A percentile compares a stretch with the other conserved stretches of the same genome.
These are phyloP conservation scores for Chitala chitala DNA, from an alignment of 2,113 vertebrate species.

Conservation along the genomic window DNA sequence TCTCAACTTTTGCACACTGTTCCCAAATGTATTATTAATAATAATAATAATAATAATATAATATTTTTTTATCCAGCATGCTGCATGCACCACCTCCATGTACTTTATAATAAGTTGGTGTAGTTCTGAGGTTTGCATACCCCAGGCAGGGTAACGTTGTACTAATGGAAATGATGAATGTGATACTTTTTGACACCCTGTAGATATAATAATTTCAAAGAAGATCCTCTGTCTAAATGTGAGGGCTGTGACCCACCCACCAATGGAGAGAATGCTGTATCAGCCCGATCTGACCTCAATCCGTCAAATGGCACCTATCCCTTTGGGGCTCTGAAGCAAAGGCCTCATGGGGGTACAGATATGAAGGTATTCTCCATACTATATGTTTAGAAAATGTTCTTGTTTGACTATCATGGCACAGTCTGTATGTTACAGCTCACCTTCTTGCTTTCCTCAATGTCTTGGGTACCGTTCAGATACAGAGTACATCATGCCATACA, in stretches of 20 bases:
- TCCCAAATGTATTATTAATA: no score
- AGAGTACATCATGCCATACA: no score
- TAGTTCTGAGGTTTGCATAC: no score
- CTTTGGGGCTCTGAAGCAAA: slow-evolving; percentile 79
- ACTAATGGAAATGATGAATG: neutral
- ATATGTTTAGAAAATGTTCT: neutral
- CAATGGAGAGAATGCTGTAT: slow-evolving; percentile 84
- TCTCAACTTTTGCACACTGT: no score
- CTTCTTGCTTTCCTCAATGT: no score
- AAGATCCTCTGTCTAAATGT: slow-evolving; percentile 78
- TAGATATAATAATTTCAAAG: slow-evolving; percentile 85
- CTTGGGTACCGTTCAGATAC: no score
- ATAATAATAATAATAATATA: no score
- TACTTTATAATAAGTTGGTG: no score
- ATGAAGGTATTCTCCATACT: slow-evolving; percentile 69
- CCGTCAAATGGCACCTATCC: slow-evolving; percentile 85
- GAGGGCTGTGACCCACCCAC: slow-evolving; percentile 63
- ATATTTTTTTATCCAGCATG: no score
- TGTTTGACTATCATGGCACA: no score
- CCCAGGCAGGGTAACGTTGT: no score
- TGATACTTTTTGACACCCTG: neutral
- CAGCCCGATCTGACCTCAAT: slow-evolving; percentile 88
- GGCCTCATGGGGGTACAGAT: slow-evolving; percentile 83
- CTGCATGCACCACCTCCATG: no score
- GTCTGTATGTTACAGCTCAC: neutral